Evolutionary conservation across 1,140 invertebrate species (phyloP).

Genomic region (Galendromus occidentalis): DNA sequence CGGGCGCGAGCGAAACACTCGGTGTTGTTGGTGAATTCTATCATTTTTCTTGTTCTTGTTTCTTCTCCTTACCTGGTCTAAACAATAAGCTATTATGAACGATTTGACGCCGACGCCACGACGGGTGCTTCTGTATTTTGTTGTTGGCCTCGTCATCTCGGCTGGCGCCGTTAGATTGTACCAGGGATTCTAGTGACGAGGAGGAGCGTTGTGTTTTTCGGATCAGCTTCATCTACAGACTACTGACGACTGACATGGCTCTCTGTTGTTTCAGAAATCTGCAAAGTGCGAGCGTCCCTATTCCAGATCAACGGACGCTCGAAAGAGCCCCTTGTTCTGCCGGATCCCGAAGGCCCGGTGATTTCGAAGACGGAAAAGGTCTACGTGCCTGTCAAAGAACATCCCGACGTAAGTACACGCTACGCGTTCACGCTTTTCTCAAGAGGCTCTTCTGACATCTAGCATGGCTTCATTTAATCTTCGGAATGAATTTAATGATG

Average conservation of each 20-base stretch:
- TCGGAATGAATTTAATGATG: too few relatives aligned
- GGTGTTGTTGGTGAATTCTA: neutral
- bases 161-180: neutral
- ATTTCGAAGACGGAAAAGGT: slow-evolving; percentile 93
- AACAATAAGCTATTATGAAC: too few relatives aligned
- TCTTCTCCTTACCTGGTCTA: neutral
- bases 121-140: neutral
- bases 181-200: neutral
- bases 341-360: slow-evolving; percentile 72
- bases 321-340: slow-evolving; percentile 75
- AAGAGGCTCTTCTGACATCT: neutral
- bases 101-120: neutral
- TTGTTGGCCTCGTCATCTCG: neutral
- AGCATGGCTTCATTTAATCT: too few relatives aligned
- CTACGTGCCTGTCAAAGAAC: slow-evolving; percentile 96
- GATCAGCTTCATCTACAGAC: neutral
- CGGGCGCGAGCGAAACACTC: too few relatives aligned
- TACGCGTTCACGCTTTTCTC: slow-evolving; percentile 9
- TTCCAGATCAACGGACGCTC: slow-evolving; percentile 95
- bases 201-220: neutral
- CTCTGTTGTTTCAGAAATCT: slow-evolving; percentile 75
- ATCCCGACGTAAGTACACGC: slow-evolving; percentile 79
- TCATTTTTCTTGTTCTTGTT: neutral
- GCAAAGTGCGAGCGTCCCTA: slow-evolving; percentile 81
- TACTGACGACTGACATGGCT: slow-evolving; percentile 4